Evolutionary conservation across 2,113 vertebrate species (phyloP).

Genomic region (Atlantisia rogersi): DNA sequence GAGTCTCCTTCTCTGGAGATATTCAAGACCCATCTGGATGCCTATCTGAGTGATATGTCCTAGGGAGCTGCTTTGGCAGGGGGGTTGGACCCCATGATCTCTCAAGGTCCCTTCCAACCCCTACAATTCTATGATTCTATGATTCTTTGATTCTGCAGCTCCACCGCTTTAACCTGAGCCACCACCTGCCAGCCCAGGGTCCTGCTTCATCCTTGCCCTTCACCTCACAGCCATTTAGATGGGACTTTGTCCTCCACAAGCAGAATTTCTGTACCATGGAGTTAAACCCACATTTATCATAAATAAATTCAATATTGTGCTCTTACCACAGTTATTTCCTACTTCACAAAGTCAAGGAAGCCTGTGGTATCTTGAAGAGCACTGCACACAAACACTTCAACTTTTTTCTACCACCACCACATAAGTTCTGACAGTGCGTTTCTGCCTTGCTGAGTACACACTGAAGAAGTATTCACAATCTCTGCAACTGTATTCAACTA

Average conservation of each 20-base stretch:
- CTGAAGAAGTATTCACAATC: background rate
- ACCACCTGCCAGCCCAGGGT: background rate
- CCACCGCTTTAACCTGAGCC: background rate
- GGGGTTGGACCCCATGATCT: too few relatives aligned
- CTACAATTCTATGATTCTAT: too few relatives aligned
- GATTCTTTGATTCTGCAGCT: background rate
- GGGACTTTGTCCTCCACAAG: background rate
- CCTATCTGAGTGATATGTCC: too few relatives aligned
- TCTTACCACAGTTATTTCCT: conserved; percentile 17
- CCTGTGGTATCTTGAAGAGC: background rate
- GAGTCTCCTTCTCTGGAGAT: too few relatives aligned
- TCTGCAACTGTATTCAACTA: background rate
- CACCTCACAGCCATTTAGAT: background rate
- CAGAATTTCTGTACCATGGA: background rate
- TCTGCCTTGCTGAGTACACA: background rate
- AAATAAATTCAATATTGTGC: background rate
- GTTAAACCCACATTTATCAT: background rate
- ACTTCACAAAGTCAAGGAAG: conserved; percentile 1
- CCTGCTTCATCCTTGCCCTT: background rate
- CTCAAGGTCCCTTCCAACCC: too few relatives aligned
- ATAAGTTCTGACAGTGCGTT: background rate
- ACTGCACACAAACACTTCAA: background rate
- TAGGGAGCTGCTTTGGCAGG: too few relatives aligned
- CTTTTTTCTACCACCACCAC: background rate
- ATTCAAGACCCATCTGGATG: too few relatives aligned